Percentiles rank a stretch among this genome's conserved stretches.
Evolutionary conservation across 2,888 invertebrate species (phyloP).

Genomic region (Leptopterna dolabrata): DNA sequence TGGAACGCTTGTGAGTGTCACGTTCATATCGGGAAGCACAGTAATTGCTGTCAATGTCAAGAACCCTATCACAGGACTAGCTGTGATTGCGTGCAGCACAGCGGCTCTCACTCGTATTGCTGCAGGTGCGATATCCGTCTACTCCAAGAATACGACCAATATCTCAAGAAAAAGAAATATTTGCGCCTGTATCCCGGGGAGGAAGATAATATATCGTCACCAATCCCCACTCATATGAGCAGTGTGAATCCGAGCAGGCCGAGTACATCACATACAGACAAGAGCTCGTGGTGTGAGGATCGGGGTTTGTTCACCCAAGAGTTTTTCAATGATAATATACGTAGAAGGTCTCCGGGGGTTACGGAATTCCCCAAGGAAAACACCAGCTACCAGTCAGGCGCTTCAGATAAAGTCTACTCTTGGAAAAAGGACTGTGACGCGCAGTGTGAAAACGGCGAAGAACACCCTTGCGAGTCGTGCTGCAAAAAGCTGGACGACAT

Average conservation of each 20-base stretch:
- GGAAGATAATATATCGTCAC: not conserved
- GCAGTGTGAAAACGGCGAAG: not conserved
- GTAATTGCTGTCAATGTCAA: conserved; percentile 19
- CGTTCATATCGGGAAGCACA: conserved; percentile 18
- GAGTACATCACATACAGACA: not conserved
- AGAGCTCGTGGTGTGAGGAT: not conserved
- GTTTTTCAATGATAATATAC: not conserved
- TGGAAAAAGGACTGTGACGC: not conserved
- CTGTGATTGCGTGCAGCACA: conserved; percentile 13
- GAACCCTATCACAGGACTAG: conserved; percentile 14
- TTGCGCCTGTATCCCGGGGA: not conserved
- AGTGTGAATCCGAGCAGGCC: not conserved
- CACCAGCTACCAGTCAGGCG: not conserved
- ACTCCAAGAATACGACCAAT: conserved; percentile 18
- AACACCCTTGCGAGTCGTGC: not conserved
- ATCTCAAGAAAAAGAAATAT: conserved; percentile 28
- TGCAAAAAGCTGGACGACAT: conserved; percentile 24
- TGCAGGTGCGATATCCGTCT: conserved; percentile 14
- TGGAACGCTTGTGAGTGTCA: conserved; percentile 21
- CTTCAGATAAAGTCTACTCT: not conserved
- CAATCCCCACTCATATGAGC: not conserved
- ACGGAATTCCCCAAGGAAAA: not conserved
- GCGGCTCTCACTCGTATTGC: conserved; percentile 4
- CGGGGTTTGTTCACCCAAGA: not conserved
- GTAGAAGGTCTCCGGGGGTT: not conserved